Percentiles rank a stretch among this genome's conserved stretches.
Evolutionary conservation across 2,113 vertebrate species (phyloP).

Genomic region (Dromaius novaehollandiae): DNA sequence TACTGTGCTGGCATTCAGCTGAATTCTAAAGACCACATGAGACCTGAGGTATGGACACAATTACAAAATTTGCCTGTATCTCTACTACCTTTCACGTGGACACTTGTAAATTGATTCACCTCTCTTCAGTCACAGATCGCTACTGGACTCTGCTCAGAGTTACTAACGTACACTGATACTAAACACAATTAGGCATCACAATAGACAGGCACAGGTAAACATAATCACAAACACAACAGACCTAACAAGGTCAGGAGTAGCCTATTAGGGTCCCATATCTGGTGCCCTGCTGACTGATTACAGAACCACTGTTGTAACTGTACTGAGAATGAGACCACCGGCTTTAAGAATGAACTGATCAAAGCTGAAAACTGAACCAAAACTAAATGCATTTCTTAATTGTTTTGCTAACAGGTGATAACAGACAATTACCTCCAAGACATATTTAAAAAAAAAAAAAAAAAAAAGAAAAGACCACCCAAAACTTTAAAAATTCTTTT

Average conservation of each 20-base stretch:
- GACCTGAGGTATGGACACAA: background rate
- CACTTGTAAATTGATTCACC: background rate
- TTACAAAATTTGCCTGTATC: rapidly evolving
- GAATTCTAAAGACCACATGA: background rate
- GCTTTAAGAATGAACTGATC: background rate
- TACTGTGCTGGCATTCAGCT: background rate
- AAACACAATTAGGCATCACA: background rate
- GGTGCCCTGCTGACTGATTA: background rate
- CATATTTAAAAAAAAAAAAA: background rate
- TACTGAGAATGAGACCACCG: background rate
- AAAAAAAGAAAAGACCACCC: too few species aligned
- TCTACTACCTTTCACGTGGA: background rate
- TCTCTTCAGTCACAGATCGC: background rate
- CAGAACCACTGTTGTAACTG: background rate
- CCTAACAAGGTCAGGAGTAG: background rate
- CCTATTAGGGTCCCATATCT: background rate
- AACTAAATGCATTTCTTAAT: background rate
- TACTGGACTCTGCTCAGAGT: background rate
- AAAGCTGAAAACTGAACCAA: background rate
- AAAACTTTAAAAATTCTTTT: background rate
- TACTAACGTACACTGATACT: background rate
- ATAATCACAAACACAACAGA: background rate
- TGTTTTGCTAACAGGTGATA: background rate
- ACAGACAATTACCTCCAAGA: background rate
- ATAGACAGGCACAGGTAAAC: background rate